A percentile compares a stretch with the other conserved stretches of the same genome.
Evolutionary conservation across 2,888 invertebrate species (phyloP).

Genomic region (Bruchidius siliquastri): DNA sequence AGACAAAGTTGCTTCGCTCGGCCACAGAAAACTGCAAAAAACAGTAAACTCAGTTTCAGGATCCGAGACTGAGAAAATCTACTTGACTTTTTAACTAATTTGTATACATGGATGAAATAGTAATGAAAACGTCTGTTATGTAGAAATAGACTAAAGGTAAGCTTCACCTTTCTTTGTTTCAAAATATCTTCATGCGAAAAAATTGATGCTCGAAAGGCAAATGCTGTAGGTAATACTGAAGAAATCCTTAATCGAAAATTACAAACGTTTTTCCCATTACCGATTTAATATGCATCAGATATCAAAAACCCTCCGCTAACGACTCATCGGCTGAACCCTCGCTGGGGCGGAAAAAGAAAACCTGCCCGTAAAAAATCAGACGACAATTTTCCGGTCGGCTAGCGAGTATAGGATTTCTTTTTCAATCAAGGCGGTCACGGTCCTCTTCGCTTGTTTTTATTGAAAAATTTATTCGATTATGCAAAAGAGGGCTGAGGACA

Average conservation of each 20-base stretch:
- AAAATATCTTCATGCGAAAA: too few species aligned
- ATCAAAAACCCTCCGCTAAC: background rate
- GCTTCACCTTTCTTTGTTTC: too few species aligned
- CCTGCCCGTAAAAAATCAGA: background rate
- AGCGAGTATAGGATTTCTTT: slow-evolving; percentile 38
- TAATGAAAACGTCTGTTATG: too few species aligned
- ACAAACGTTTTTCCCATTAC: background rate
- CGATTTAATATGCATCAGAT: background rate
- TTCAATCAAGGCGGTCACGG: slow-evolving; percentile 36
- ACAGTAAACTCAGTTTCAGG: too few species aligned
- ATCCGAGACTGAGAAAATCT: too few species aligned
- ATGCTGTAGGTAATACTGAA: background rate
- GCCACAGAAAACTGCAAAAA: too few species aligned
- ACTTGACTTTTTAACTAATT: too few species aligned
- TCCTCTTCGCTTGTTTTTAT: background rate
- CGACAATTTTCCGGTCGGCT: background rate
- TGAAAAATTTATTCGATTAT: background rate
- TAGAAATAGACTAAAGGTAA: too few species aligned
- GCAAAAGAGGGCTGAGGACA: background rate
- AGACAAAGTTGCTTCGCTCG: too few species aligned
- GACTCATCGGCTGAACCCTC: background rate
- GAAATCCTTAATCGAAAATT: background rate
- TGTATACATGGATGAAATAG: too few species aligned
- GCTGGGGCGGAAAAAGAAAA: background rate
- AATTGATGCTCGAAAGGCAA: too few species aligned